Evolutionary conservation across 2,888 invertebrate genomes (phyloP).

Genomic region (Zaprionus lineosus): DNA sequence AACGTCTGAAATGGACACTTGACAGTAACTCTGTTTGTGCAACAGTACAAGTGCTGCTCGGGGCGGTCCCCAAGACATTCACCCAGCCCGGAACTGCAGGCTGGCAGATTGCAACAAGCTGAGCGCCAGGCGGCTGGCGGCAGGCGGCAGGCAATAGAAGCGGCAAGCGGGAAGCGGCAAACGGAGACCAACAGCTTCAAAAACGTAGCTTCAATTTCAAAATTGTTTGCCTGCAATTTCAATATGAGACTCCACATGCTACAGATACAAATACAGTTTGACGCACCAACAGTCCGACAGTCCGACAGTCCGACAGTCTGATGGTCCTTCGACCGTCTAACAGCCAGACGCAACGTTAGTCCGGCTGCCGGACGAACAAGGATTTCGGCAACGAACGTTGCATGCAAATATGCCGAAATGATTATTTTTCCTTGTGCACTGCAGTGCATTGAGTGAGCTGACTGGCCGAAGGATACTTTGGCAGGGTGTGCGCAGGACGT

Average conservation of each 20-base stretch:
- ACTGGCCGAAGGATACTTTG: conserved; percentile 43
- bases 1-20: conserved; percentile 73
- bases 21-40: conserved; percentile 69
- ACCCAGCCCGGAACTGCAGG: conserved; percentile 2
- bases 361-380: conserved; percentile 9
- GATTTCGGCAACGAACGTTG: conserved; percentile 48
- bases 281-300: no score
- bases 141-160: neutral
- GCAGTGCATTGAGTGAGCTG: conserved; percentile 44
- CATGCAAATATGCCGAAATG: conserved; percentile 77
- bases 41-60: conserved; percentile 58
- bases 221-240: conserved; percentile 78
- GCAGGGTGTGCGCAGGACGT: conserved; percentile 40
- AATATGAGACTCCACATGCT: conserved; percentile 68
- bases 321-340: no score
- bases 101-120: conserved; percentile 6
- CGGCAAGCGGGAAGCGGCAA: neutral
- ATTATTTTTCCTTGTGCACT: conserved; percentile 66
- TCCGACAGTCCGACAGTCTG: no score
- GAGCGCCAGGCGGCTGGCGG: neutral
- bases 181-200: conserved; percentile 22
- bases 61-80: conserved; percentile 18
- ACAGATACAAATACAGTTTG: conserved; percentile 2
- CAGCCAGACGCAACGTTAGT: neutral
- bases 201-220: conserved; percentile 77